Base-by-base conservation (phyloP, 2,797 vertebrate genomes). In the Sylvilagus floridanus region DNA sequence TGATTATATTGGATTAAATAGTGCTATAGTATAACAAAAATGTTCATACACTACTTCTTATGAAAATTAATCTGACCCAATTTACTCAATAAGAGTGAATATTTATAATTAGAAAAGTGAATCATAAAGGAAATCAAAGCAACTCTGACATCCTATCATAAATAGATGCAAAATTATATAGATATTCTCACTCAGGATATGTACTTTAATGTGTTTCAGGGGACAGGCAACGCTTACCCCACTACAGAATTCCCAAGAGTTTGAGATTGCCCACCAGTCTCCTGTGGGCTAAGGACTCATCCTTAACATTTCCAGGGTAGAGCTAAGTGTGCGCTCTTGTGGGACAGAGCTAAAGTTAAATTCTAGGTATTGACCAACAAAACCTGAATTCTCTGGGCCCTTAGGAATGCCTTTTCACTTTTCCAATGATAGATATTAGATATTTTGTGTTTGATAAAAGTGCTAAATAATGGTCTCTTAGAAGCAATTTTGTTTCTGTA, bases 381-480 rank as follows among this genome's bases (percentile, higher is more conserved):
- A 85, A 21, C 50, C 32, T 30, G 32, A 79, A 73, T 84, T 60
- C 52, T 84, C 90, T 26, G 69, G 6, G 57, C 50, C 8, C 12
- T 69, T 63, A 47, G 24, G 13, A 81, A 9, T 88, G 65, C 2
- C 69, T 89, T 88, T 65, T 66, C 32, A 90, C 22, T 42, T 88
- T 86, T 90, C 60, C 72, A 7, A 1, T 92, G 88, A 91, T 37
- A 83, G 73, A n/a, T 93, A 42, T 7, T 75, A 66, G 72, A 72
- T 26, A 75, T 77, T 75, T 78, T 47, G 63, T 88, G 26, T 69
- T 94, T 93, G 71, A 52, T 77, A 88, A 96, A 96, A 57, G 84
- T 1, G 54, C 54, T 72, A 62, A 35, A 75, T 16, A 82, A 66
- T n/a, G 21, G 2, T 77, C 30, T 86, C 26, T 88, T 54, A 85